A percentile compares a stretch with the other conserved stretches of the same genome.
These are phyloP conservation scores for Styela plicata DNA, from an alignment of 23 tunicate genomes.

Conservation along the genomic window DNA sequence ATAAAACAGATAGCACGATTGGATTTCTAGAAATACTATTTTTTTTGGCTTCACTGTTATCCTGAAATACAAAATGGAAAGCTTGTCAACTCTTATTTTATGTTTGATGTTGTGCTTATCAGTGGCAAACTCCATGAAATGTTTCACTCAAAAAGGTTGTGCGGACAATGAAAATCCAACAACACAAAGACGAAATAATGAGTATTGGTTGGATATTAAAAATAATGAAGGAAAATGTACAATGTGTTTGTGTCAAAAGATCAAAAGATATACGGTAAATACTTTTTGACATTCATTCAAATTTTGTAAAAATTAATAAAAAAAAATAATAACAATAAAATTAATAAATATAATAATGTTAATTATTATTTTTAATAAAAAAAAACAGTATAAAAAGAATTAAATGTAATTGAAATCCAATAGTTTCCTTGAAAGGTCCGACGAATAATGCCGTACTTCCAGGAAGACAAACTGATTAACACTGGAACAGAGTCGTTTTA, in stretches of 20 bases:
- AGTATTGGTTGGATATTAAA: slow-evolving; percentile 4
- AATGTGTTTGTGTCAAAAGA: slow-evolving; percentile 3
- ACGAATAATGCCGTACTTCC: too few species aligned
- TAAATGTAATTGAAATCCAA: too few species aligned
- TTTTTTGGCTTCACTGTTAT: too few species aligned
- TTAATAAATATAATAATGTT: neutral
- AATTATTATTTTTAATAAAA: too few species aligned
- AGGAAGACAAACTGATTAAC: too few species aligned
- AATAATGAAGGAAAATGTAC: neutral
- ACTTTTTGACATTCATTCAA: neutral
- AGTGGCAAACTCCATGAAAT: neutral
- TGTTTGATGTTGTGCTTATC: neutral
- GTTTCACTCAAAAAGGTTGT: neutral
- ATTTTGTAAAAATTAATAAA: neutral
- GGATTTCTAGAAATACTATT: too few species aligned
- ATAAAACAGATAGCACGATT: too few species aligned
- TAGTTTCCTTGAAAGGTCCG: too few species aligned
- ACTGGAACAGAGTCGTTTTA: too few species aligned
- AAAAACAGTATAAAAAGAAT: too few species aligned
- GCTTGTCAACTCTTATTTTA: too few species aligned
- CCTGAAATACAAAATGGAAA: neutral
- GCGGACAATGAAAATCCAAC: neutral
- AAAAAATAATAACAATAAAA: neutral
- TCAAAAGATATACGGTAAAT: slow-evolving; percentile 14
- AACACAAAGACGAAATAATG: neutral